Base-by-base conservation (phyloP, 1,140 invertebrate species). In the Drosophila ficusphila region DNA sequence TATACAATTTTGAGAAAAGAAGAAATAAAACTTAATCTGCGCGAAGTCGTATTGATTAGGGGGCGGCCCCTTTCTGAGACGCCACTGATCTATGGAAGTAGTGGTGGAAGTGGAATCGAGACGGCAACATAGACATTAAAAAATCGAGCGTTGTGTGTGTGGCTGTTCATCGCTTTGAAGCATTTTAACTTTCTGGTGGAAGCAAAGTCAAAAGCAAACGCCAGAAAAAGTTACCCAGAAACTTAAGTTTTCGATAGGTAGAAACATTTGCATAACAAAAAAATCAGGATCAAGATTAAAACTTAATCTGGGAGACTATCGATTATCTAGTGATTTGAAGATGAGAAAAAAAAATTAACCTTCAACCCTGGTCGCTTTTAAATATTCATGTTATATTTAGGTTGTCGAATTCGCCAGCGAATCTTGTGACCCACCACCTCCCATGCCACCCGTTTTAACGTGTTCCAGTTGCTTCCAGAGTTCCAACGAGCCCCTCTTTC, bases 61-160 rank as follows among this genome's bases (percentile, higher is more conserved):
- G 2, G 1, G 3, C 11, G n/a, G n/a, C 36, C 62, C 62, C 33
- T 0, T 25, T 39, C 16, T 3, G 1, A 6, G 27, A 21, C 27
- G 61, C 46, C 46, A n/a, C 27, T 68, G 60, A 2, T 38, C 8
- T 8, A 33, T 67, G 62, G 31, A 39, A 57, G 58, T 62, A 38
- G 41, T 25, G 11, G 62, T 49, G 57, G 58, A 67, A 65, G 27
- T 67, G 64, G 64, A 67, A 68, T 52, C 12, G 64, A 36, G 67
- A 68, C 61, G 34, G 58, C 41, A 49, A 14, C 34, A 36, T 11
- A 51, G 60, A 51, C 67, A 68, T 67, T 61, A 61, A 16, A 68
- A 68, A 68, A 52, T 67, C 21, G 16, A 61, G 29, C 42, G n/a
- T 9, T 36, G 34, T 8, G 51, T 19, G 11, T 27, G 38, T 44